Conservation (phyloP, 2,113 vertebrate species). For the Salvator merianae region DNA sequence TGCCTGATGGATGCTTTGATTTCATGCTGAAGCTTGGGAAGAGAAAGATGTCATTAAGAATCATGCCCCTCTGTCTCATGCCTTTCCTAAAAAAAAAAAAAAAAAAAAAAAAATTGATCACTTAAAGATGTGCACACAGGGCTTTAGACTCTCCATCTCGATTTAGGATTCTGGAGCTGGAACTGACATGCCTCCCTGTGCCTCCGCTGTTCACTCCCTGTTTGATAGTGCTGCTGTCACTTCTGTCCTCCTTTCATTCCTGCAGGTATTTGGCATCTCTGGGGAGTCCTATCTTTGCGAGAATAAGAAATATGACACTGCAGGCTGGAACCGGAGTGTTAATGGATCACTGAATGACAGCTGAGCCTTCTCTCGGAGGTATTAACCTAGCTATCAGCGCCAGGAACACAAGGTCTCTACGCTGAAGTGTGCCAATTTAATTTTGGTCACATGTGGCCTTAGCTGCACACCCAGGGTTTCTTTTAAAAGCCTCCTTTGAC, state of each 20-base stretch:
- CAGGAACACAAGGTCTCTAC: constrained; percentile 70
- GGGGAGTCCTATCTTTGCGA: constrained; percentile 68
- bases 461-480: constrained; percentile 61
- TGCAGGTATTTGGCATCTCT: constrained; percentile 68
- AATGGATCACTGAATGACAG: constrained; percentile 83
- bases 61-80: background rate
- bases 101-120: background rate
- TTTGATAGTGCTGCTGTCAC: constrained; percentile 63
- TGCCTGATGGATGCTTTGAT: background rate
- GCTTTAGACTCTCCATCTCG: constrained; percentile 30
- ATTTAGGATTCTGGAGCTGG: constrained; percentile 45
- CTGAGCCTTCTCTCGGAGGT: constrained; percentile 77
- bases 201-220: constrained; percentile 37
- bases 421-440: constrained; percentile 75
- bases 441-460: constrained; percentile 72
- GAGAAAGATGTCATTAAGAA: constrained; percentile 39
- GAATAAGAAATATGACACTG: constrained; percentile 71
- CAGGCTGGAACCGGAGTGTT: constrained; percentile 66
- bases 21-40: constrained; percentile 26
- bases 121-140: background rate
- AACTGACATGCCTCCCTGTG: background rate
- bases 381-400: constrained; percentile 60
- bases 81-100: background rate
- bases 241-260: constrained; percentile 68
- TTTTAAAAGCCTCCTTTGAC: constrained; percentile 61